Evolutionary conservation across 2,797 vertebrate species (phyloP), one percentile per base, ranked within the genome.

Genomic region (Enteromius trimaculatus): DNA sequence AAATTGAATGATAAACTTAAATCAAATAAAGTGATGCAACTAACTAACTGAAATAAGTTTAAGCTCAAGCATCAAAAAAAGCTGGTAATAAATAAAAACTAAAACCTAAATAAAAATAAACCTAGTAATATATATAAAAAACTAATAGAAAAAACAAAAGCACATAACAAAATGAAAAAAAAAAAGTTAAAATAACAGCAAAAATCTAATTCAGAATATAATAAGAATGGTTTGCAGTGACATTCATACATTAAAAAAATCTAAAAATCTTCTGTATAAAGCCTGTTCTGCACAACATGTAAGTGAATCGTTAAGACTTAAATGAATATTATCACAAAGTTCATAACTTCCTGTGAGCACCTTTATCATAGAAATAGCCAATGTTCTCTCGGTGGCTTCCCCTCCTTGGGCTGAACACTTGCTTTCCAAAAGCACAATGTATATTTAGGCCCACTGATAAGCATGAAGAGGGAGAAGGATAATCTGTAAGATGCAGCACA

Each of bases 361-460:
- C 88, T 87, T 90, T 88, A 84, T 90, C 88, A 88, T 72, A 72
- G 87, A 5, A 86, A 89, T 86, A 79, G 76, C 74, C 88, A 85
- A 84, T 81, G 88, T 64, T 92, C 88, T 89, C 88, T 84, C 66
- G 6, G 89, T 90, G 88, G 77, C 89, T 94, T 93, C 91, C 91
- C 89, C 89, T 86, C 86, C 66, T 86, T 88, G 44, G 77, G 86
- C 85, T 81, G 91, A 90, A 90, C 1, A 0, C 91, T 90, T 91
- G 87, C 31, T 84, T 86, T 85, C 80, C 83, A 92, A 92, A 91
- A 88, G 80, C 87, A 88, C 68, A 81, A 91, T 72, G 31, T 91
- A 86, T 89, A 87, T 92, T 85, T 89, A 90, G 87, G 84, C 81
- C 87, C 79, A 84, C 90, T 93, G 94, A 95, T 95, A 95, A 95